These are phyloP conservation scores for Tragulus kanchil DNA, from an alignment of 2,113 vertebrate species.

Conservation along the genomic window DNA sequence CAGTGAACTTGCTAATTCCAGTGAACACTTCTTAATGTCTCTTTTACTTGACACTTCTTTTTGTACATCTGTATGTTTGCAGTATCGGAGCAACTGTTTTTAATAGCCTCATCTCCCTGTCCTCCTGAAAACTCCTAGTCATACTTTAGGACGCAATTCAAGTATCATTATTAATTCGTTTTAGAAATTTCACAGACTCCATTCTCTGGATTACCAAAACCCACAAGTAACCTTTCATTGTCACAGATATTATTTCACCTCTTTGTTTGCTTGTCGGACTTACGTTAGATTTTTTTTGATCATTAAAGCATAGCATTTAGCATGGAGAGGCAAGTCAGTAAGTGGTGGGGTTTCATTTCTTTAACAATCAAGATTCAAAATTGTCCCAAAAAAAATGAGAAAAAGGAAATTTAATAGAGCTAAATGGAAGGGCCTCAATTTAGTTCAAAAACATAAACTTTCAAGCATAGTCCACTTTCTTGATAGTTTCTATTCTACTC, in stretches of 20 bases:
- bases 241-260: neutral
- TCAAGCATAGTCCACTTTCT: neutral
- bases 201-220: neutral
- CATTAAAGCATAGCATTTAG: neutral
- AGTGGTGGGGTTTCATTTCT: neutral
- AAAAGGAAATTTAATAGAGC: slow-evolving; percentile 24
- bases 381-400: neutral
- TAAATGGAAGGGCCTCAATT: neutral
- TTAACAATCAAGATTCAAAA: slow-evolving; percentile 39
- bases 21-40: neutral
- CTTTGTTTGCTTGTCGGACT: neutral
- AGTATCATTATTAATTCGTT: neutral
- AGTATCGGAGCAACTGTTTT: neutral
- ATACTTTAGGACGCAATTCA: neutral
- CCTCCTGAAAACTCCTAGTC: neutral
- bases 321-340: neutral
- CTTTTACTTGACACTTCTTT: neutral
- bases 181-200: neutral
- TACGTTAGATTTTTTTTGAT: neutral
- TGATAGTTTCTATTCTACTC: neutral
- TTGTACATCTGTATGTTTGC: neutral
- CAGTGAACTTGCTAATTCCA: neutral
- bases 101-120: neutral
- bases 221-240: neutral
- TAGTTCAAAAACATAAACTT: neutral